Conservation (phyloP, 2,797 vertebrate genomes). For the Arnoldichthys spilopterus region DNA sequence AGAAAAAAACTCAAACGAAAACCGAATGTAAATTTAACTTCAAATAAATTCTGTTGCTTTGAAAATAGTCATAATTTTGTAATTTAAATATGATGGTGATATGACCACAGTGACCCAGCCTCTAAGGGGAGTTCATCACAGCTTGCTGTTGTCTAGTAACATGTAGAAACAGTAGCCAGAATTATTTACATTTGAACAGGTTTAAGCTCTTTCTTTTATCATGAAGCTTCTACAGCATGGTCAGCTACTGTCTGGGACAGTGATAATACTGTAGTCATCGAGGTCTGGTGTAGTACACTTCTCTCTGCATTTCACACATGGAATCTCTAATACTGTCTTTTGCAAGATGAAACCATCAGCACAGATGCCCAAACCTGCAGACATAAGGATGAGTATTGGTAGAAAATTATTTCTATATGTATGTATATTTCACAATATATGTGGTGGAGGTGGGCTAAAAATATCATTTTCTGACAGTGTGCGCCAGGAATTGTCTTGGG, state of each 20-base stretch:
- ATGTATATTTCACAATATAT: slow-evolving; percentile 60
- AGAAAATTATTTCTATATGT: slow-evolving; percentile 61
- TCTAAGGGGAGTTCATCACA: neutral
- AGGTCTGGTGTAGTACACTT: slow-evolving; percentile 17
- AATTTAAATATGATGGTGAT: neutral
- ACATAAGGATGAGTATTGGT: slow-evolving; percentile 48
- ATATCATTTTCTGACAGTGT: slow-evolving; percentile 67
- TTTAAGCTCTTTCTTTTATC: neutral
- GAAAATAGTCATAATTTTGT: neutral
- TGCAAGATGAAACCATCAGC: slow-evolving; percentile 20
- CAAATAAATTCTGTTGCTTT: too few species aligned
- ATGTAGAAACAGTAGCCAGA: neutral
- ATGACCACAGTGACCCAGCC: neutral
- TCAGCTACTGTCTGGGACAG: slow-evolving; percentile 12
- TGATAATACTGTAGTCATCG: slow-evolving; percentile 16
- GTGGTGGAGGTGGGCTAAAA: slow-evolving; percentile 54
- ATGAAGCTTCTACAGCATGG: neutral
- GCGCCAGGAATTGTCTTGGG: slow-evolving; percentile 75
- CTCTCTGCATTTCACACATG: slow-evolving; percentile 33
- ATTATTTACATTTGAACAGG: neutral
- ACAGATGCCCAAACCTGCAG: slow-evolving; percentile 46
- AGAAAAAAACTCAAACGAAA: too few species aligned
- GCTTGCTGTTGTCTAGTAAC: neutral
- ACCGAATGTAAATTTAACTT: too few species aligned
- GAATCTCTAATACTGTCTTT: slow-evolving; percentile 21